These are phyloP conservation scores for Drosophila kuntzei DNA, from an alignment of 2,888 invertebrate species.

Conservation along the genomic window DNA sequence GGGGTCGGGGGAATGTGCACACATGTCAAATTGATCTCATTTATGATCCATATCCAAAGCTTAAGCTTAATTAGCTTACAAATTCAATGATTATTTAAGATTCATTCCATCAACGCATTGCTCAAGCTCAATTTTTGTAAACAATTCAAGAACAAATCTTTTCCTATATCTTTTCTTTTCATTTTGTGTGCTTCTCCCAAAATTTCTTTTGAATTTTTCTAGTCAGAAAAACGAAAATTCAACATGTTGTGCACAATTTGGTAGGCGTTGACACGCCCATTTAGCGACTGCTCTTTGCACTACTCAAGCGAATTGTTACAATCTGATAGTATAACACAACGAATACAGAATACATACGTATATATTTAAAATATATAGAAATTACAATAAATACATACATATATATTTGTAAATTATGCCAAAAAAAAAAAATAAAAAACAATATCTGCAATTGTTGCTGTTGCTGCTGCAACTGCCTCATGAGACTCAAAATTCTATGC, in stretches of 20 bases:
- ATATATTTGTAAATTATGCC: conserved; percentile 49
- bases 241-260: conserved; percentile 50
- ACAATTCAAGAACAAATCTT: conserved; percentile 14
- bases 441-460: conserved; percentile 34
- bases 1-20: conserved; percentile 28
- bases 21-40: conserved; percentile 73
- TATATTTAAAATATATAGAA: conserved; percentile 6
- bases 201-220: conserved; percentile 41
- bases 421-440: conserved; percentile 26
- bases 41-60: conserved; percentile 58
- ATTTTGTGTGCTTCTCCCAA: conserved; percentile 8
- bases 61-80: conserved; percentile 25
- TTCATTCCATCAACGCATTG: conserved; percentile 67
- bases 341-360: conserved; percentile 41
- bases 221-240: conserved; percentile 44
- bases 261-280: conserved; percentile 39
- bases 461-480: conserved; percentile 22
- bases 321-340: conserved; percentile 51
- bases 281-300: conserved; percentile 64
- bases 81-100: conserved; percentile 65
- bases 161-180: conserved; percentile 1
- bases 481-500: conserved; percentile 29
- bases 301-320: conserved; percentile 78
- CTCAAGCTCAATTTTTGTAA: conserved; percentile 33
- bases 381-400: conserved; percentile 21